Conservation (phyloP, 2,888 invertebrate species). For the Tenthredo scrophulariae region DNA sequence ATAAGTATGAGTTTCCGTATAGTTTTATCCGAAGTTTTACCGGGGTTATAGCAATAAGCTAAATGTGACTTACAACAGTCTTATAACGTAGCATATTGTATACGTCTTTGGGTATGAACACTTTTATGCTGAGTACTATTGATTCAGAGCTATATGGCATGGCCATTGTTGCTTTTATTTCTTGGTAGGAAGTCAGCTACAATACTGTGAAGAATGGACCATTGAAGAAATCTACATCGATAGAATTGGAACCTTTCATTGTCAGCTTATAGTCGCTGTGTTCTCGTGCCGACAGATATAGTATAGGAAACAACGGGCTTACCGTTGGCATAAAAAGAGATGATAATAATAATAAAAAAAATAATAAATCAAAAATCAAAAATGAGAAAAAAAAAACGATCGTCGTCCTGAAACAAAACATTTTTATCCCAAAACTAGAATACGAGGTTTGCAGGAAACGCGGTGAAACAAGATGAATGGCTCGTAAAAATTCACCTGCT, state of each 20-base stretch:
- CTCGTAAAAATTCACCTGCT: conserved; percentile 48
- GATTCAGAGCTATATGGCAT: background rate
- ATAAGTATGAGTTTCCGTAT: background rate
- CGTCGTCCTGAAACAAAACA: background rate
- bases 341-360: background rate
- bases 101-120: conserved; percentile 17
- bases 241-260: conserved; percentile 25
- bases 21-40: background rate
- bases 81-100: conserved; percentile 19
- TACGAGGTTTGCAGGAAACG: conserved; percentile 11
- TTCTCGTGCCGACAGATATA: background rate
- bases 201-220: background rate
- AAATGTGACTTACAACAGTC: conserved; percentile 25
- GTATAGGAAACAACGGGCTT: background rate
- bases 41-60: background rate
- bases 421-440: conserved; percentile 24
- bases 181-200: background rate
- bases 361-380: background rate
- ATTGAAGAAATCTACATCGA: conserved; percentile 9
- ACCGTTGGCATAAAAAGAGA: background rate
- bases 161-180: conserved; percentile 10
- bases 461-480: conserved; percentile 47
- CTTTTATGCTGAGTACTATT: conserved; percentile 42
- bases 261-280: background rate
- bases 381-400: background rate